Percentiles rank a stretch among this genome's conserved stretches.
phyloP scores from a whole-genome alignment of 2,113 vertebrate species.

The Bubo bubo region DNA sequence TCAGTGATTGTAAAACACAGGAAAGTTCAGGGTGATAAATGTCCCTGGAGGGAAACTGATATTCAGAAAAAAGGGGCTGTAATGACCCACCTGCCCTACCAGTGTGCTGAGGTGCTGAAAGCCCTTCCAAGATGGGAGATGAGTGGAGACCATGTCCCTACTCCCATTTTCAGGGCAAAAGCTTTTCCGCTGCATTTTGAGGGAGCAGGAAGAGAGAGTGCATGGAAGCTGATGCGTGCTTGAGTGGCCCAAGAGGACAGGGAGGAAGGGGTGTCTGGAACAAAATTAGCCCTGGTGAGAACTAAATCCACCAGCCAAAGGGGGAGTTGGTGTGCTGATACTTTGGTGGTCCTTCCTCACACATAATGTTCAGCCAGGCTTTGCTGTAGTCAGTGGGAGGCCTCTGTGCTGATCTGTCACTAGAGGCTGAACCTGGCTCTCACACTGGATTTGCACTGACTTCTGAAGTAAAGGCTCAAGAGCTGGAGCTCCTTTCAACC shows the following conservation, averaged over 20 bases:
- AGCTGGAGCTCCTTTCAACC: not conserved
- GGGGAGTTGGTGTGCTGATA: not conserved
- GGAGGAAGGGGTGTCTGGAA: not conserved
- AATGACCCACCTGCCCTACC: not conserved
- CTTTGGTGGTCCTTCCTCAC: not conserved
- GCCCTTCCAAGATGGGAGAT: not conserved
- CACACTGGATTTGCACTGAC: not conserved
- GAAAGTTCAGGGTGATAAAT: not conserved
- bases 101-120: not conserved
- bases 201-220: not conserved
- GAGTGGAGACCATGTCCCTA: not conserved
- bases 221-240: not conserved
- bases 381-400: not conserved
- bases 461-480: not conserved
- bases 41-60: not conserved
- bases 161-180: not conserved
- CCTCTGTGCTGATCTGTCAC: not conserved
- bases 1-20: not conserved
- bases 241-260: not conserved
- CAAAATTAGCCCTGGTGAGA: not conserved
- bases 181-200: not conserved
- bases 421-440: not conserved
- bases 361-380: not conserved
- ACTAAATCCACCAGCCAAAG: not conserved
- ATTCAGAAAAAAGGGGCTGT: not conserved